Evolutionary conservation across 2,797 vertebrate genomes (phyloP).

Genomic region (Acrossocheilus wenchowensis): DNA sequence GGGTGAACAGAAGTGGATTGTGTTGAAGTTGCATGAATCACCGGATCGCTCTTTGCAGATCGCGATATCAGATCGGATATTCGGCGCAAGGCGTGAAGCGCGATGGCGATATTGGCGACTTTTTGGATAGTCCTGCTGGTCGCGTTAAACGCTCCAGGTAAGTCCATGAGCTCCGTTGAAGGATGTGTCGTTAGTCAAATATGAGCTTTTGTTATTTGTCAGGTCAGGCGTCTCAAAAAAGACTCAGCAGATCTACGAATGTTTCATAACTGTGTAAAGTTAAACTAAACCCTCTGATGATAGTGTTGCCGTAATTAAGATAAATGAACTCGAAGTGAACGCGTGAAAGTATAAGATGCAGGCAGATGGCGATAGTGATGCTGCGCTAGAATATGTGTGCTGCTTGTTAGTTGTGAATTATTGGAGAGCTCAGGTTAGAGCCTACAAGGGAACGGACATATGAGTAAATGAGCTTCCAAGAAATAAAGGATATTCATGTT

Average conservation of each 20-base stretch:
- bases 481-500: background rate
- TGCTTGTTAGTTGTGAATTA: constrained; percentile 36
- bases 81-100: constrained; percentile 69
- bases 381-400: constrained; percentile 42
- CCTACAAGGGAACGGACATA: background rate
- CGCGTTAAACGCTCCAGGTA: constrained; percentile 76
- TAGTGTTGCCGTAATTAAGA: background rate
- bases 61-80: constrained; percentile 65
- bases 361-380: constrained; percentile 78
- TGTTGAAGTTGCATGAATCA: constrained; percentile 78
- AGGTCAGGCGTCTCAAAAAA: background rate
- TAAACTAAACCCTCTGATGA: background rate
- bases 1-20: constrained; percentile 69
- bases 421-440: constrained; percentile 10
- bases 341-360: constrained; percentile 64
- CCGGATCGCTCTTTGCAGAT: constrained; percentile 69
- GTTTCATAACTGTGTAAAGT: background rate
- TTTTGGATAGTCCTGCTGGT: constrained; percentile 77
- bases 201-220: background rate
- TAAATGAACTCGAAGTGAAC: background rate
- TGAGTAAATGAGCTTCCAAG: background rate
- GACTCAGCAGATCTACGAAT: too few species aligned
- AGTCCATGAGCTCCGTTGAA: constrained; percentile 48
- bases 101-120: constrained; percentile 77
- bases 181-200: background rate